phyloP scores from a whole-genome alignment of 2,113 vertebrate species.

The Orycteropus afer region DNA sequence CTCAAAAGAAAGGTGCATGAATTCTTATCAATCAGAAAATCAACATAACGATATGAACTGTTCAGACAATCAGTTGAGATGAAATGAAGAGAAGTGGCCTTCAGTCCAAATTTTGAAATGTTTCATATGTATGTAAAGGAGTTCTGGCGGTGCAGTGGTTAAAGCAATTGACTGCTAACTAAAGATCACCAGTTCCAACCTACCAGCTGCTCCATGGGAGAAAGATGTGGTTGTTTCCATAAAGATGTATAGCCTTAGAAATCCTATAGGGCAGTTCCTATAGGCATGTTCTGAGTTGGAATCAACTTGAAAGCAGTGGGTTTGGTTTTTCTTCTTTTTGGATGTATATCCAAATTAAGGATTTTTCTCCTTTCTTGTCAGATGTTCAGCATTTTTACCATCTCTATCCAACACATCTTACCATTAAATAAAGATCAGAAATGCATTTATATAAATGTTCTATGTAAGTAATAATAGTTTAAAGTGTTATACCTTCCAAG shows the following conservation, averaged over 20 bases:
- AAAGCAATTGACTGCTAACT: too few species aligned
- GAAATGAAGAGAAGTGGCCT: not conserved
- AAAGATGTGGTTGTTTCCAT: too few species aligned
- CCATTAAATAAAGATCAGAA: not conserved
- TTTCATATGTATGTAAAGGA: not conserved
- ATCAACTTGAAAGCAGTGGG: too few species aligned
- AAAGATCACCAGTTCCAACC: too few species aligned
- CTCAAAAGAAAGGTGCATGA: not conserved
- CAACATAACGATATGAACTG: not conserved
- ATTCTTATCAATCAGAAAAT: slow-evolving; percentile 33
- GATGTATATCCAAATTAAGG: not conserved
- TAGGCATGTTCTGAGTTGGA: too few species aligned
- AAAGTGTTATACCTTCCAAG: not conserved
- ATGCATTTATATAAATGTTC: not conserved
- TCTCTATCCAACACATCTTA: not conserved
- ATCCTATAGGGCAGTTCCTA: too few species aligned
- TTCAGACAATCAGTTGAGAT: not conserved
- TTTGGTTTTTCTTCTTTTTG: too few species aligned
- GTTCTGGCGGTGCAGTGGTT: too few species aligned
- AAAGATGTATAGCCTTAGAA: too few species aligned
- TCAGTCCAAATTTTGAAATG: not conserved
- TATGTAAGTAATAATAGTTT: not conserved
- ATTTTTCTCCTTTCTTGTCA: not conserved
- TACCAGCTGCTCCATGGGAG: too few species aligned
- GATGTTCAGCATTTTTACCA: not conserved